Evolutionary conservation across 1,140 invertebrate genomes (phyloP), one percentile per base, ranked within the genome.

Genomic region (Wiebesia pumilae): DNA sequence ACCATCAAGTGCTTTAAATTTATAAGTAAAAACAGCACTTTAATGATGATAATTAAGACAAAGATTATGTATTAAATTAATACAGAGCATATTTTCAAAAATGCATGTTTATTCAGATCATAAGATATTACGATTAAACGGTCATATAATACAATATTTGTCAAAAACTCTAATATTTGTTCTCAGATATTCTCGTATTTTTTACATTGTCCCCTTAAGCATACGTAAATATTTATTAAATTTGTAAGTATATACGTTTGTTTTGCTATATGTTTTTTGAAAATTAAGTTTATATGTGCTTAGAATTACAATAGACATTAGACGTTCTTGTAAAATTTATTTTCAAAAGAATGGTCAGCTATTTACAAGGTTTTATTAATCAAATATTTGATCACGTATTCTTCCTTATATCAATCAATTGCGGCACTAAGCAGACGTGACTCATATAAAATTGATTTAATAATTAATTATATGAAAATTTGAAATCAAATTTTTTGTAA

Each of bases 341-440:
- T 80, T 40, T 80, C 33, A 79, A 83, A 47, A 65, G 77, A 87
- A 83, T 79, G 86, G 47, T 83, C 19, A 79, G 30, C 9, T 87
- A 84, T 87, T 58, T 87, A 87, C 82, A 87, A 83, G 62, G 75
- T 80, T 71, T 80, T 33, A 73, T 79, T 51, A 67, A 83, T 78
- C 38, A 86, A 30, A 6, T 85, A 80, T 38, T 80, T 86, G 12
- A 73, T 75, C 47, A 19, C 38, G 35, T 21, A 82, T 67, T 30
- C 58, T 33, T 12, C 19, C 73, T 86, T 27, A 79, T 77, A 19
- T 62, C 30, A 27, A 78, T 81, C n/a, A n/a, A 67, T 10, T 78
- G 80, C 16, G 33, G 43, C 47, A 24, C 19, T 75, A 35, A 19
- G 24, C 47, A 19, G 58, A 35, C 51, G 4, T 54, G 1, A 51